Percentiles rank a stretch among this genome's conserved stretches.
Evolutionary conservation across 1,140 invertebrate species (phyloP).

Genomic region (Dreissena polymorpha): DNA sequence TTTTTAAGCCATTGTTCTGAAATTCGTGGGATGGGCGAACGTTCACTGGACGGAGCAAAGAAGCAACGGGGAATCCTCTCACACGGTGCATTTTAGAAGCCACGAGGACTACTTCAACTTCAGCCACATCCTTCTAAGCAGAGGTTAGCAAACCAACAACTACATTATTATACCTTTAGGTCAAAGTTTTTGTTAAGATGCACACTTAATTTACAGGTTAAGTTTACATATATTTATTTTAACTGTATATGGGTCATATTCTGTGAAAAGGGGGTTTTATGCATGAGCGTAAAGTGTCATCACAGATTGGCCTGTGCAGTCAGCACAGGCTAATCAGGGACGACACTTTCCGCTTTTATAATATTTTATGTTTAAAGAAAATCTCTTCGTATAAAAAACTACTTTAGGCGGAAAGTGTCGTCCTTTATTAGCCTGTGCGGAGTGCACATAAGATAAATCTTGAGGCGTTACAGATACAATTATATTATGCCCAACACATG

Average conservation of each 20-base stretch:
- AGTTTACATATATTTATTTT: background rate
- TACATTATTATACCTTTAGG: background rate
- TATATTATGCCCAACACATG: background rate
- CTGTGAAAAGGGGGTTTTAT: too few relatives aligned
- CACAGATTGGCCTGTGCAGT: too few relatives aligned
- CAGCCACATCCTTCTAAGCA: slow-evolving; percentile 16
- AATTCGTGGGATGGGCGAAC: slow-evolving; percentile 19
- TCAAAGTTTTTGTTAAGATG: background rate
- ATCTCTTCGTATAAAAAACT: too few relatives aligned
- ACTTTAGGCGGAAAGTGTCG: too few relatives aligned
- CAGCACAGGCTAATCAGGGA: too few relatives aligned
- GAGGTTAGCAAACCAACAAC: slow-evolving; percentile 7
- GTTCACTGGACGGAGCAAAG: slow-evolving; percentile 45
- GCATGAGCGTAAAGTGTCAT: too few relatives aligned
- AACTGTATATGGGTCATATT: too few relatives aligned
- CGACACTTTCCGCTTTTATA: too few relatives aligned
- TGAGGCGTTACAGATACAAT: background rate
- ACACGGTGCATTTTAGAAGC: slow-evolving; percentile 15
- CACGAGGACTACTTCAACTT: slow-evolving; percentile 39
- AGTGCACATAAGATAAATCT: too few relatives aligned
- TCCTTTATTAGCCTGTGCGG: too few relatives aligned
- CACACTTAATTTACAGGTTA: background rate
- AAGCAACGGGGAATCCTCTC: background rate
- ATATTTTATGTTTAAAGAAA: too few relatives aligned
- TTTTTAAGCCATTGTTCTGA: slow-evolving; percentile 10